Evolutionary conservation across 2,113 vertebrate genomes (phyloP).

Genomic region (Rhadina sibilatrix): DNA sequence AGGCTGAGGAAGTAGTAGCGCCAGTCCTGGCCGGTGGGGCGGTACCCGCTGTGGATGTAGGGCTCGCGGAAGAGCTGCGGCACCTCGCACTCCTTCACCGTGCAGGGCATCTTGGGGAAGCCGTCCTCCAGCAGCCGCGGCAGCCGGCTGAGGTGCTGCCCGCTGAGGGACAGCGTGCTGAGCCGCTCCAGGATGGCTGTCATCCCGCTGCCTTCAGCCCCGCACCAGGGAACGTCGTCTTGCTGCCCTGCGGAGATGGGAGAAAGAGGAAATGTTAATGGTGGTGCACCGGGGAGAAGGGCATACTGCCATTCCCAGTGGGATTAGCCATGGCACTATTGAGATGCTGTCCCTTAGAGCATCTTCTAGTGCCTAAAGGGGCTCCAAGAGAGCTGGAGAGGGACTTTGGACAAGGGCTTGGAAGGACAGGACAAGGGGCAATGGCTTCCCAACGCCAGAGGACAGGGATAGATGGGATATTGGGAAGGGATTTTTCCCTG

Average conservation of each 20-base stretch:
- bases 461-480: neutral
- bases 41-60: slow-evolving; percentile 87
- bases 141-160: slow-evolving; percentile 80
- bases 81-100: slow-evolving; percentile 80
- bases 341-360: neutral
- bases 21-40: slow-evolving; percentile 84
- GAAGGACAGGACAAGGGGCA: neutral
- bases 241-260: neutral
- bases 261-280: neutral
- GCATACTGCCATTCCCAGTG: neutral
- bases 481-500: neutral
- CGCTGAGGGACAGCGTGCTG: slow-evolving; percentile 78
- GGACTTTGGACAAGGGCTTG: neutral
- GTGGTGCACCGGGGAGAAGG: accelerated
- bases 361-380: neutral
- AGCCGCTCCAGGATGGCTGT: slow-evolving; percentile 81
- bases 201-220: neutral
- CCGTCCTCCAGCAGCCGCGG: slow-evolving; percentile 77
- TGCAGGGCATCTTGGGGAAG: slow-evolving; percentile 80
- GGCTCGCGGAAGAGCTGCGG: slow-evolving; percentile 89
- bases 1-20: slow-evolving; percentile 89
- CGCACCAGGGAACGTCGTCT: accelerated
- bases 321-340: accelerated
- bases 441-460: neutral
- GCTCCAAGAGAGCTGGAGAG: neutral